Conservation (phyloP, 2,113 vertebrate genomes). For the Peromyscus californicus region DNA sequence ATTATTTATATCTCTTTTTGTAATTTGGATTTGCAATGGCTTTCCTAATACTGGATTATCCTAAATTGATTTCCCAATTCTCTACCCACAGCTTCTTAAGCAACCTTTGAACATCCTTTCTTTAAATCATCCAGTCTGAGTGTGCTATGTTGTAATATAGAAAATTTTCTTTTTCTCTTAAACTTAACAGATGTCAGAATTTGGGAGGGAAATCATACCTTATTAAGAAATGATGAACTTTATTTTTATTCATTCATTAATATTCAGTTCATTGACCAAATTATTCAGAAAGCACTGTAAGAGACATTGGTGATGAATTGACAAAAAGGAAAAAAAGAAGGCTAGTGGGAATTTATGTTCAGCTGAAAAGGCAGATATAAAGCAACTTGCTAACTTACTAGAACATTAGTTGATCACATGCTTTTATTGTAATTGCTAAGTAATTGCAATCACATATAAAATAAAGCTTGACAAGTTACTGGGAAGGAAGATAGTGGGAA, state of each 20-base stretch:
- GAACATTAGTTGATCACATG: not conserved
- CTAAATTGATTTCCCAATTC: not conserved
- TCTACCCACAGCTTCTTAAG: not conserved
- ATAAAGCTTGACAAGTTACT: not conserved
- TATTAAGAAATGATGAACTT: not conserved
- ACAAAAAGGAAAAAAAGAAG: not conserved
- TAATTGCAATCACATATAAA: not conserved
- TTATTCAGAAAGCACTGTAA: not conserved
- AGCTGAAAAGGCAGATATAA: not conserved
- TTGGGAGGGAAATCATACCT: not conserved
- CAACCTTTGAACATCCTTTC: not conserved
- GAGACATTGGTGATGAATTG: not conserved
- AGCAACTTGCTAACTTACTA: not conserved
- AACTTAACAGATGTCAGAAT: not conserved
- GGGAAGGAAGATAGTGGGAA: not conserved
- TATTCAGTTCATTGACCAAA: not conserved
- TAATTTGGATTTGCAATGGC: not conserved
- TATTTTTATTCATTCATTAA: not conserved
- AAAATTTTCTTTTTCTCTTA: not conserved
- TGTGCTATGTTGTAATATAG: not conserved
- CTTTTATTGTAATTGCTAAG: not conserved
- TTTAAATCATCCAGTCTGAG: not conserved
- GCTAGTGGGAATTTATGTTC: not conserved
- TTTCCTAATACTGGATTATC: not conserved
- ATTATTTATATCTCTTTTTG: not conserved